Evolutionary conservation across 2,888 invertebrate genomes (phyloP).

Genomic region (Hypsopygia costalis): DNA sequence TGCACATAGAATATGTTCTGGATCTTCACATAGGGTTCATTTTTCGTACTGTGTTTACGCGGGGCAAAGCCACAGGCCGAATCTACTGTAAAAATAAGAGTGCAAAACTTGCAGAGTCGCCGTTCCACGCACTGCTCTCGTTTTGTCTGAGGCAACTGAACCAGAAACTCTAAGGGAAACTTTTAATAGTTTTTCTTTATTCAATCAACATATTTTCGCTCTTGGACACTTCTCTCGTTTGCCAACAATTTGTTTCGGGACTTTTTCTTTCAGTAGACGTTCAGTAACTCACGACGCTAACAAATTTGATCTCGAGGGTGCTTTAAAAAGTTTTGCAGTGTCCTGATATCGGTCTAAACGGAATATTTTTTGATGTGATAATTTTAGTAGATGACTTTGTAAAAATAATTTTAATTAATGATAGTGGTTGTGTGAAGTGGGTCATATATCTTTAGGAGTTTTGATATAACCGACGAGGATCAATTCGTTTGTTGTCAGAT

Average conservation of each 20-base stretch:
- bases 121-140: constrained; percentile 45
- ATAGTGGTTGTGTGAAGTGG: too few species aligned
- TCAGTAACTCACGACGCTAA: constrained; percentile 52
- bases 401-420: background rate
- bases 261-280: constrained; percentile 59
- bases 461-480: too few species aligned
- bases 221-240: constrained; percentile 73
- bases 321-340: constrained; percentile 51
- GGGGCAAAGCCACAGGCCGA: too few species aligned
- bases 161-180: constrained; percentile 60
- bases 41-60: too few species aligned
- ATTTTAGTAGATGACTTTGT: background rate
- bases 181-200: constrained; percentile 80
- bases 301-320: constrained; percentile 66
- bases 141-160: constrained; percentile 56
- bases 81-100: background rate
- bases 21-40: too few species aligned
- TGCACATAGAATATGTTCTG: too few species aligned
- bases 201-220: constrained; percentile 79
- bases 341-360: constrained; percentile 55
- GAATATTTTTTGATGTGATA: constrained; percentile 32
- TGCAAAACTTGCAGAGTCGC: constrained; percentile 24
- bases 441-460: too few species aligned
- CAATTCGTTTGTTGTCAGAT: too few species aligned
- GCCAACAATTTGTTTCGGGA: constrained; percentile 74